Percentiles rank a stretch among this genome's conserved stretches.
phyloP scores from a whole-genome alignment of 2,797 vertebrate species.

The Pelochelys cantorii region DNA sequence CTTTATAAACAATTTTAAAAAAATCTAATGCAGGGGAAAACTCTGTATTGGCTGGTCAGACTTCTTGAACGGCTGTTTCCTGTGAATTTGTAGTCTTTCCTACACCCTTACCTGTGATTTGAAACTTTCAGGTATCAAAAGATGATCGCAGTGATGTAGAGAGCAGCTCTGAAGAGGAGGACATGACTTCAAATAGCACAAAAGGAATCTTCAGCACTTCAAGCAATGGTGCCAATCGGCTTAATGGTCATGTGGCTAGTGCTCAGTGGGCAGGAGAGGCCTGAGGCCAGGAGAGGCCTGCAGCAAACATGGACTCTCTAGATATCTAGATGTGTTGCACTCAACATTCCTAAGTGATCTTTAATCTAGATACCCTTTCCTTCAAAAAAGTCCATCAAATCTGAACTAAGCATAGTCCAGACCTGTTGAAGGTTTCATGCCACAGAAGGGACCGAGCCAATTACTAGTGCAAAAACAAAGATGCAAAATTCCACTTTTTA shows the following conservation, averaged over 20 bases:
- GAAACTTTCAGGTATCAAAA: constrained; percentile 87
- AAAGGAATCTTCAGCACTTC: constrained; percentile 77
- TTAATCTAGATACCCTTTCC: constrained; percentile 67
- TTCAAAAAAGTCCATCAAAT: constrained; percentile 55
- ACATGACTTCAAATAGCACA: constrained; percentile 67
- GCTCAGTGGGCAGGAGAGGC: constrained; percentile 82
- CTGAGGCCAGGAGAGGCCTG: constrained; percentile 41
- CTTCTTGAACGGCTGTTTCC: neutral
- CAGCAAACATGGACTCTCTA: constrained; percentile 60
- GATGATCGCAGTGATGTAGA: constrained; percentile 98
- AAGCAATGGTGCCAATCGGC: constrained; percentile 88
- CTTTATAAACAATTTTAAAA: neutral
- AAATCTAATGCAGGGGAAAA: neutral
- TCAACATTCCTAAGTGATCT: constrained; percentile 72
- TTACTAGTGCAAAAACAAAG: constrained; percentile 23
- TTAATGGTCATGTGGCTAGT: constrained; percentile 86
- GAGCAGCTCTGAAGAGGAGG: constrained; percentile 96
- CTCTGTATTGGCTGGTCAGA: neutral
- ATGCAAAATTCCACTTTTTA: constrained; percentile 63
- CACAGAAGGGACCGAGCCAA: constrained; percentile 50
- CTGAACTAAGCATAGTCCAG: constrained; percentile 6
- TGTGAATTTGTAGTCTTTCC: neutral
- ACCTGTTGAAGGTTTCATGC: constrained; percentile 43
- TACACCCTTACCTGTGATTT: neutral
- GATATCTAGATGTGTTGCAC: constrained; percentile 61